Base-by-base conservation (phyloP, 2,113 vertebrate genomes). In the Clarias gariepinus region DNA sequence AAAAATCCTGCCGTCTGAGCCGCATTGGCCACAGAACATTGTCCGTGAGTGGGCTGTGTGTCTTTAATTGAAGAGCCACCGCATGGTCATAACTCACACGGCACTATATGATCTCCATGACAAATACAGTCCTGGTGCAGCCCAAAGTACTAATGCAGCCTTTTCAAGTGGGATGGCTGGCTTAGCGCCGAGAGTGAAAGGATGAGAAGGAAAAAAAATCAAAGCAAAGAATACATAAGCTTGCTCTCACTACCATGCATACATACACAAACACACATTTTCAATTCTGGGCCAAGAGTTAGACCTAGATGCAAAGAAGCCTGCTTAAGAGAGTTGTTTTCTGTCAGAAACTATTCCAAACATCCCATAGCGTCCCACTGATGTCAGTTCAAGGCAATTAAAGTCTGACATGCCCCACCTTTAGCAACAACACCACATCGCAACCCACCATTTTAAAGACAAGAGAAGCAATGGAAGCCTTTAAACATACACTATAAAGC, bases 301-400 rank as follows among this genome's bases (percentile, higher is more conserved):
- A 94, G 90, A 87, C 86, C 90, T 87, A 88, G 87, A 90, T 87
- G 87, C 85, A 83, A 86, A 88, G 85, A 25, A 90, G 89, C 88
- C 88, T 87, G 89, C 83, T 91, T 47, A 85, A 88, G 91, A 92
- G 85, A 89, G 90, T 90, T 94, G 92, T 93, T 91, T 92, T 92
- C 89, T 91, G 90, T 93, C 91, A 91, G 88, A 94, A 94, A 94
- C 93, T 93, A 91, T 90, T 92, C 87, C 89, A 87, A 92, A 93
- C 91, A 91, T 92, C 85, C 89, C 91, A 94, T 92, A 92, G 93
- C 92, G 88, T 85, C 89, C 80, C 88, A 94, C 93, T 93, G 92
- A 94, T 94, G 86, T 86, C 84, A 92, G 92, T 93, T 93, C 85
- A 91, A 93, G 89, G 88, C 91, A 93, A 91, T 92, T 92, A 92